Evolutionary conservation across 2,888 invertebrate genomes (phyloP), one percentile per base, ranked within the genome.

Genomic region (Pseudeuparius sepicola): DNA sequence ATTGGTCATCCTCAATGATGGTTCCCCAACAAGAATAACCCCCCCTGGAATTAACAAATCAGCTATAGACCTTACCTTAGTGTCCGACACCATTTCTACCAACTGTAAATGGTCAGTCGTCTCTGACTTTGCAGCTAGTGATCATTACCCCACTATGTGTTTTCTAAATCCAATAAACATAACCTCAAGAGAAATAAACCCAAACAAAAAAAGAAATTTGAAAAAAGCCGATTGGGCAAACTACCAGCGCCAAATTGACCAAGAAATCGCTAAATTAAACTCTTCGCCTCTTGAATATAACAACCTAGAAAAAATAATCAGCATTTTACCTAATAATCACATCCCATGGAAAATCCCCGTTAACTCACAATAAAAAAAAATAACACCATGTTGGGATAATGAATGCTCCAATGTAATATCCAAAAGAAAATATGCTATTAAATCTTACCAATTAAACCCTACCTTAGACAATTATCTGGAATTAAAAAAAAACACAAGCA

Each of bases 371-470:
- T n/a, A n/a, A n/a, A n/a, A n/a, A n/a, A n/a, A n/a, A n/a, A n/a
- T n/a, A n/a, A n/a, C n/a, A n/a, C 32, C 32, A 4, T 25, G 16
- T 3, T 37, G 37, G 37, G 32, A 37, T 16, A 7, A 6, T 7
- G 37, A 25, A 32, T 37, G 32, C n/a, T 6, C 10, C 5, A 12
- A 24, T n/a, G n/a, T n/a, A n/a, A n/a, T n/a, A n/a, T n/a, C n/a
- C n/a, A n/a, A n/a, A n/a, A n/a, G n/a, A n/a, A n/a, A n/a, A n/a
- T n/a, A n/a, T n/a, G n/a, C n/a, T n/a, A n/a, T n/a, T n/a, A n/a
- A n/a, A n/a, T n/a, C n/a, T n/a, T n/a, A n/a, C n/a, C n/a, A n/a
- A n/a, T n/a, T n/a, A n/a, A n/a, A n/a, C n/a, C n/a, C n/a, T n/a
- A n/a, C n/a, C n/a, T n/a, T n/a, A n/a, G n/a, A n/a, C n/a, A n/a